Conservation (phyloP, 2,113 vertebrate genomes). For the Melanotaenia duboulayi region DNA sequence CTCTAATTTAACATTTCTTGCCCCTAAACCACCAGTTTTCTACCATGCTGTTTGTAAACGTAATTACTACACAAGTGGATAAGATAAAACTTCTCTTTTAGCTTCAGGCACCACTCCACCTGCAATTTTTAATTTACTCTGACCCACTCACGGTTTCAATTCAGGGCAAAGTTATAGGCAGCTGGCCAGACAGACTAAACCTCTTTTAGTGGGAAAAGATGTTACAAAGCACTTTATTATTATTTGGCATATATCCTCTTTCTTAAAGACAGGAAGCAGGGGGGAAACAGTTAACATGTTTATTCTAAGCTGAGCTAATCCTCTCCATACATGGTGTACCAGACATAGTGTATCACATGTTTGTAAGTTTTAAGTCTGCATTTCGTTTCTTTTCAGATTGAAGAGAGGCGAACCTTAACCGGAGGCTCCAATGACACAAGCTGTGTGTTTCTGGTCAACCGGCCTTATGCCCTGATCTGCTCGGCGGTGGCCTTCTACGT, state of each 20-base stretch:
- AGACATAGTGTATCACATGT: neutral
- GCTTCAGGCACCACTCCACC: conserved; percentile 8
- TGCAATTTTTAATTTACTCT: conserved; percentile 32
- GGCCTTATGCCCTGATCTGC: conserved; percentile 84
- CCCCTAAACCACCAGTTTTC: neutral
- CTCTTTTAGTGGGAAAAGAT: conserved; percentile 13
- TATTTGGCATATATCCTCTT: conserved; percentile 20
- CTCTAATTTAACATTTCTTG: neutral
- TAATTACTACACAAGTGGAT: neutral
- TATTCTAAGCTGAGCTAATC: conserved; percentile 7
- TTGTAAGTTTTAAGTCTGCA: neutral
- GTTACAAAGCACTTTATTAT: conserved; percentile 30
- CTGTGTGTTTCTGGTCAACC: conserved; percentile 85
- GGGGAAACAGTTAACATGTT: neutral
- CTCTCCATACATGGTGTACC: neutral
- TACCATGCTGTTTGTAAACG: neutral
- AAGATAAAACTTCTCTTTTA: conserved; percentile 26
- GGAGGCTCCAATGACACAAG: conserved; percentile 78
- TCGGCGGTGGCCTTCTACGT: conserved; percentile 85
- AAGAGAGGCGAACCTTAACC: conserved; percentile 62
- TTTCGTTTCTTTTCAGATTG: conserved; percentile 70
- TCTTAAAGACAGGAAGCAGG: conserved; percentile 12
- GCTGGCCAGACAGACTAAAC: conserved; percentile 12
- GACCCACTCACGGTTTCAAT: conserved; percentile 20
- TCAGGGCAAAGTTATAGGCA: conserved; percentile 22